Conservation (phyloP, 2,113 vertebrate species). For the Crotalus viridis region DNA sequence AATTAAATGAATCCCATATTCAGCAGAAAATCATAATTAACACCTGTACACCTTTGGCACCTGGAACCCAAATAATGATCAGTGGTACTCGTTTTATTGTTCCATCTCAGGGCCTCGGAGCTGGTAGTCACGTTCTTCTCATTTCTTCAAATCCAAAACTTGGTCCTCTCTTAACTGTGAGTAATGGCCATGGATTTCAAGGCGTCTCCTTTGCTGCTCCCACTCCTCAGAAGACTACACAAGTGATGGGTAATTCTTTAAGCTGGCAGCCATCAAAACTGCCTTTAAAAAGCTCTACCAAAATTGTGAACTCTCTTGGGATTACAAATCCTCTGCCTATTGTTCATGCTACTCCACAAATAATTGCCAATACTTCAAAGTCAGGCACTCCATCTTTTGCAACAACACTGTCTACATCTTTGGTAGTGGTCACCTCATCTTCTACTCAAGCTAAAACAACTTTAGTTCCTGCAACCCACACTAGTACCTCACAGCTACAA, state of each 20-base stretch:
- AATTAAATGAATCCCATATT: conserved; percentile 69
- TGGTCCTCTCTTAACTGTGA: conserved; percentile 61
- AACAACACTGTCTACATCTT: conserved; percentile 58
- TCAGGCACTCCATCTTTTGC: conserved; percentile 61
- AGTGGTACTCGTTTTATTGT: conserved; percentile 89
- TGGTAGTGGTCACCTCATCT: conserved; percentile 62
- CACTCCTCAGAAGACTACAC: conserved; percentile 61
- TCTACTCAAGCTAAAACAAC: conserved; percentile 60
- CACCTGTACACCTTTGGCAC: conserved; percentile 84
- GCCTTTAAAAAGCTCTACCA: conserved; percentile 72
- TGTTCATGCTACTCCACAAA: conserved; percentile 74
- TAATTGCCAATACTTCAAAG: conserved; percentile 66
- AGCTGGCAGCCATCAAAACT: conserved; percentile 65
- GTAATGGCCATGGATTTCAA: conserved; percentile 58
- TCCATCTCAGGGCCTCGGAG: conserved; percentile 89
- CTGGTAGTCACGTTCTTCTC: conserved; percentile 90
- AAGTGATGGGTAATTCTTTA: conserved; percentile 62
- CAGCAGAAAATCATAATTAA: conserved; percentile 93
- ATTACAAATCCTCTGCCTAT: conserved; percentile 73
- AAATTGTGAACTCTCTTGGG: conserved; percentile 76
- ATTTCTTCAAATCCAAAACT: conserved; percentile 80
- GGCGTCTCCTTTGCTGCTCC: conserved; percentile 49
- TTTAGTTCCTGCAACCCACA: conserved; percentile 58
- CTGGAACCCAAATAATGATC: conserved; percentile 93
- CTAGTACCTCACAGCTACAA: conserved; percentile 59